Evolutionary conservation across 2,113 vertebrate species (phyloP).

Genomic region (Sakesphorus luctuosus): DNA sequence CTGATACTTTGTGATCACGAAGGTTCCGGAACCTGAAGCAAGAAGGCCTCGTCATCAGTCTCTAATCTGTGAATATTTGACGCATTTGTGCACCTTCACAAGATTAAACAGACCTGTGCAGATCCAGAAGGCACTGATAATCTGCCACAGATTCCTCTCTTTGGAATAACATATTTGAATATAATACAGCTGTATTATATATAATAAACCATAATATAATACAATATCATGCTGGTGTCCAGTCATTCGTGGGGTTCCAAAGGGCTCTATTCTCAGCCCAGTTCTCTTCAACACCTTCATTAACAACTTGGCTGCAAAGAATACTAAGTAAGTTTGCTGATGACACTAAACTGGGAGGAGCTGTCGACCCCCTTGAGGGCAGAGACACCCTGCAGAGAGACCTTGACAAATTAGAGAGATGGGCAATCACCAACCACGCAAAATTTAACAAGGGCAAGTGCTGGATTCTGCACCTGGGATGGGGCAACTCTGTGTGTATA

Average conservation of each 20-base stretch:
- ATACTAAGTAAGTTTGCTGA: neutral
- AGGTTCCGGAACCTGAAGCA: neutral
- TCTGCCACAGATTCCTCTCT: neutral
- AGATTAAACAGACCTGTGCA: neutral
- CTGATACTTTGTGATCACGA: neutral
- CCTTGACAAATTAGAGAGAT: neutral
- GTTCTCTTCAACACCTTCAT: neutral
- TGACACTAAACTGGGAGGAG: neutral
- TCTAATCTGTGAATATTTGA: neutral
- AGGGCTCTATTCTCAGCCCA: neutral
- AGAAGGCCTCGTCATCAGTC: rapidly evolving
- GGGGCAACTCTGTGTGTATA: neutral
- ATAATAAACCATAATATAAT: neutral
- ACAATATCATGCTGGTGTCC: neutral
- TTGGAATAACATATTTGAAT: neutral
- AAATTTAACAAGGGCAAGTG: neutral
- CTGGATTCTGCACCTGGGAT: neutral
- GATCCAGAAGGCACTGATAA: neutral
- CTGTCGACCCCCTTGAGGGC: neutral
- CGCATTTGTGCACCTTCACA: neutral
- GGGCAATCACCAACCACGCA: neutral
- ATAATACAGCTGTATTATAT: neutral
- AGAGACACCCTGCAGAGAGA: neutral
- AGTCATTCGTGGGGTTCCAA: no score
- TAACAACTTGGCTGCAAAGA: neutral